These are phyloP conservation scores for Halcyon chelicuti DNA, from an alignment of 2,797 vertebrate genomes.

Conservation along the genomic window DNA sequence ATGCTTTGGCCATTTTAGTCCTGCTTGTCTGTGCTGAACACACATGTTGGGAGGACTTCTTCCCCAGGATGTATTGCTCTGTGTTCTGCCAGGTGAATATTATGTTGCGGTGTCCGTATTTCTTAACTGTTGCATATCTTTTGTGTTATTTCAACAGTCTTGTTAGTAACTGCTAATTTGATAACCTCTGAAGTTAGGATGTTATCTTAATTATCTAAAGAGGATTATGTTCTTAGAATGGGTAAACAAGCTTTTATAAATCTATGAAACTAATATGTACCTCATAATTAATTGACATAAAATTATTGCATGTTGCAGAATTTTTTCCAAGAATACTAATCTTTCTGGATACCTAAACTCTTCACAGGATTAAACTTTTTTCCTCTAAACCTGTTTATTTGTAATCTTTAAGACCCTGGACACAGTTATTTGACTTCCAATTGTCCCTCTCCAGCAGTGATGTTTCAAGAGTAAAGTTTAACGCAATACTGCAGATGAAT, in stretches of 20 bases:
- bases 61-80: not conserved
- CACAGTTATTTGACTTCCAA: slow-evolving; percentile 13
- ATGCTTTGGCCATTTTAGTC: not conserved
- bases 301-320: not conserved
- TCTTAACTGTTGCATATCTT: not conserved
- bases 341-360: not conserved
- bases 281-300: not conserved
- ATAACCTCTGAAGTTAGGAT: not conserved
- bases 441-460: no score
- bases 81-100: not conserved
- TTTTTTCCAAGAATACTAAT: not conserved
- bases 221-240: not conserved
- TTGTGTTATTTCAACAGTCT: not conserved
- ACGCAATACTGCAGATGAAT: not conserved
- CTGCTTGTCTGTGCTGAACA: not conserved
- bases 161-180: not conserved
- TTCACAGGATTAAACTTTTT: not conserved
- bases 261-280: not conserved
- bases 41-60: not conserved
- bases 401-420: not conserved
- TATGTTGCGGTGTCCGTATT: not conserved
- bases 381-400: slow-evolving; percentile 23
- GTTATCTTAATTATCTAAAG: not conserved
- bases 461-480: not conserved
- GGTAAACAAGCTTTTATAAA: not conserved